Evolutionary conservation across 2,888 invertebrate species (phyloP).

Genomic region (Teinopalpus imperialis): DNA sequence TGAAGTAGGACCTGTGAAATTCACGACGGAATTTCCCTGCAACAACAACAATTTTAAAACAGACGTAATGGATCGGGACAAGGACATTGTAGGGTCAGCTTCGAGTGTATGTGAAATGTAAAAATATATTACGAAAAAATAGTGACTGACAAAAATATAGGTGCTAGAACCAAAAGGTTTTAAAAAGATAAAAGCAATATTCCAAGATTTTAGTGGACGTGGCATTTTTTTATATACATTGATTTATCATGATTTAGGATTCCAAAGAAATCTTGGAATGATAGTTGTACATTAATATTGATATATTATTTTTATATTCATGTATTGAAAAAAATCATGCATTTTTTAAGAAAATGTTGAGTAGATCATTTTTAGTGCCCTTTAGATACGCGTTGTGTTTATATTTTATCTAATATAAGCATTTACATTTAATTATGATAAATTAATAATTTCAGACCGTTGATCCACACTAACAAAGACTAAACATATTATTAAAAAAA

Average conservation of each 20-base stretch:
- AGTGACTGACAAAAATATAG: neutral
- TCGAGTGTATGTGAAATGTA: neutral
- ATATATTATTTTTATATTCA: no score
- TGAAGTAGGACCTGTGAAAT: constrained; percentile 86
- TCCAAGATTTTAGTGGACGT: constrained; percentile 11
- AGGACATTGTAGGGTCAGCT: neutral
- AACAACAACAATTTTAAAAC: constrained; percentile 47
- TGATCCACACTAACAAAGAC: no score
- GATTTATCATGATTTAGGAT: neutral
- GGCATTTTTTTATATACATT: neutral
- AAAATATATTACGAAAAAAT: neutral
- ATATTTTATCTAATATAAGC: no score
- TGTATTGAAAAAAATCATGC: constrained; percentile 2
- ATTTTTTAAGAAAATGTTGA: neutral
- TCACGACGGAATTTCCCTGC: constrained; percentile 88
- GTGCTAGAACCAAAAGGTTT: constrained; percentile 5
- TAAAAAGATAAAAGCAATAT: neutral
- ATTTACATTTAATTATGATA: no score
- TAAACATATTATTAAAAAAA: no score
- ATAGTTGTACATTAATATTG: neutral
- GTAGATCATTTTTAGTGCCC: neutral
- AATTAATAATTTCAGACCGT: no score
- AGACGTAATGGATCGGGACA: neutral
- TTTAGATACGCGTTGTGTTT: neutral
- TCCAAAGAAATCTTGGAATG: constrained; percentile 7